Conservation (phyloP, 2,888 invertebrate genomes). For the Leptopilina drosophilae region DNA sequence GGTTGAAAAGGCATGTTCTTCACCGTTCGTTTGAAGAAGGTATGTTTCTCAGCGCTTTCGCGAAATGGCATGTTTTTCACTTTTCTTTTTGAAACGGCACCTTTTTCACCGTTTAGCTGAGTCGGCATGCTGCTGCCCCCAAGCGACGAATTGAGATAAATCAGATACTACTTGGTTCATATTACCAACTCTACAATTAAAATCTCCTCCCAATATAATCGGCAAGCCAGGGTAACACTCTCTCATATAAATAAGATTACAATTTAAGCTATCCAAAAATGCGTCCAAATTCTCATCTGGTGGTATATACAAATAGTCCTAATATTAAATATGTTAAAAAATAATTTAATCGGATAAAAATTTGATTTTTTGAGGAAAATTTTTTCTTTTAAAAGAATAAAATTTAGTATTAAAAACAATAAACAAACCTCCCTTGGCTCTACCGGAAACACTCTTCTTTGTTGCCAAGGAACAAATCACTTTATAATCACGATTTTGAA, state of each 20-base stretch:
- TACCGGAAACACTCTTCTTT: background rate
- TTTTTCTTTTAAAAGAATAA: background rate
- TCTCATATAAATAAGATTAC: background rate
- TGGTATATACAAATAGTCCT: background rate
- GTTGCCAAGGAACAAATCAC: background rate
- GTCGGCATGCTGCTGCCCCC: too few species aligned
- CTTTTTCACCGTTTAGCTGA: too few species aligned
- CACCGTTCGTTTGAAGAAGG: too few species aligned
- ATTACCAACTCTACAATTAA: background rate
- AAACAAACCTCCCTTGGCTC: slow-evolving; percentile 8
- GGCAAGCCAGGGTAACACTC: background rate
- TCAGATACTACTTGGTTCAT: background rate
- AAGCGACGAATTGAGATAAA: background rate
- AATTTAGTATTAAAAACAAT: background rate
- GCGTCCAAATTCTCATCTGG: background rate
- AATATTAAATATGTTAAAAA: background rate
- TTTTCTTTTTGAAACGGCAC: too few species aligned
- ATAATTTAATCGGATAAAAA: background rate
- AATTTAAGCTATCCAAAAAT: background rate
- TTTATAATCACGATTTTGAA: background rate
- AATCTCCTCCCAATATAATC: slow-evolving; percentile 14
- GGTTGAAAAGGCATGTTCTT: too few species aligned
- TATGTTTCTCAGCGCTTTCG: too few species aligned
- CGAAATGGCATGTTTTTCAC: too few species aligned
- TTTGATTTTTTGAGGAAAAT: background rate